Percentiles rank a stretch among this genome's conserved stretches.
Conservation (phyloP, 2,113 vertebrate genomes). For the Asarcornis scutulata region DNA sequence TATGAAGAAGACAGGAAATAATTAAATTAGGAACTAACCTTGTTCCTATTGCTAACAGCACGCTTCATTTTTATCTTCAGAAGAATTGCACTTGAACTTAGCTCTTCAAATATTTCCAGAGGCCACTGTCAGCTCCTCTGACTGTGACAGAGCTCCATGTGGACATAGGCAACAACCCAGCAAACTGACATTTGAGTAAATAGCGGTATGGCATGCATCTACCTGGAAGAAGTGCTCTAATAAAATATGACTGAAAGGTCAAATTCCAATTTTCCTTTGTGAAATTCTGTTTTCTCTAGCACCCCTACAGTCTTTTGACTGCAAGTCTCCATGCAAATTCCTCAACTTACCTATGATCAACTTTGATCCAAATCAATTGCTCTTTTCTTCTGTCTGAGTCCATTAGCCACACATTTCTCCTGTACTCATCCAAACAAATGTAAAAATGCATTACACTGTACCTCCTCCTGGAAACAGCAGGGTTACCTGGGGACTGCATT, state of each 20-base stretch:
- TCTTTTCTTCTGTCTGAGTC: background rate
- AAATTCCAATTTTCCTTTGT: background rate
- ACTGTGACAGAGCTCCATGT: background rate
- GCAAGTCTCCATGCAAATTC: background rate
- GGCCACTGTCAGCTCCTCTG: background rate
- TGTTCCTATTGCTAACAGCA: background rate
- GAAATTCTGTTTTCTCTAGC: background rate
- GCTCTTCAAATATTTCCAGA: background rate
- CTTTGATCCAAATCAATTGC: background rate
- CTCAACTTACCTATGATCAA: background rate
- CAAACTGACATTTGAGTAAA: background rate
- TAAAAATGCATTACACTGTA: accelerated
- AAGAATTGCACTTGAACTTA: background rate
- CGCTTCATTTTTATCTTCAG: background rate
- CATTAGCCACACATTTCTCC: background rate
- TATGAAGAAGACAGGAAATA: background rate
- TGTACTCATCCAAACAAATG: background rate
- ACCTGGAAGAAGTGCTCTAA: background rate
- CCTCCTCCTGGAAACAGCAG: background rate
- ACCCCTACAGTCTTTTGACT: background rate
- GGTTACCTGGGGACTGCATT: background rate
- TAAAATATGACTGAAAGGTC: background rate
- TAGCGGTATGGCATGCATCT: background rate
- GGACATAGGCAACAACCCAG: background rate
- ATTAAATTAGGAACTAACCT: background rate